Conservation (phyloP, 2,888 invertebrate genomes). For the Napeogenes sylphis region DNA sequence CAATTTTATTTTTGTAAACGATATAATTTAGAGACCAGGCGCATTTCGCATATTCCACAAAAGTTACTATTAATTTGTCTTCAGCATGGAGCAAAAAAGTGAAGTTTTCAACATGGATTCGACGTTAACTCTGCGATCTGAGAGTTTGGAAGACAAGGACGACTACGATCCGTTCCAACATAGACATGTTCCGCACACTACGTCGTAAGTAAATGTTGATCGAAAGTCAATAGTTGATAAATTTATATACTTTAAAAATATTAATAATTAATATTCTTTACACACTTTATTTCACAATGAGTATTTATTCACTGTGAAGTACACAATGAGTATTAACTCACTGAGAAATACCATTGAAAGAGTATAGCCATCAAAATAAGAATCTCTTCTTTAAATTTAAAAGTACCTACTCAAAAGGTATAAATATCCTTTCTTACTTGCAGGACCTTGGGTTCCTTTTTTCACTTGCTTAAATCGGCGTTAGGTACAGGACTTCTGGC, state of each 20-base stretch:
- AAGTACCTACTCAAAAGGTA: background rate
- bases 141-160: conserved; percentile 39
- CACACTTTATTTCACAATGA: too few relatives aligned
- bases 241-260: too few relatives aligned
- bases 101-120: conserved; percentile 30
- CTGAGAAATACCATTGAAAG: background rate
- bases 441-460: conserved; percentile 89
- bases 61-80: background rate
- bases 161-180: conserved; percentile 84
- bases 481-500: conserved; percentile 94
- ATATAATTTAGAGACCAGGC: too few relatives aligned
- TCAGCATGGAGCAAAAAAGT: conserved; percentile 17
- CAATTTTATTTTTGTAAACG: too few relatives aligned
- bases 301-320: too few relatives aligned
- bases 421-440: conserved; percentile 5
- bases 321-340: too few relatives aligned
- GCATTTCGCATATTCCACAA: background rate
- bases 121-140: conserved; percentile 30
- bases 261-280: too few relatives aligned
- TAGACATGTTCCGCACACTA: conserved; percentile 80
- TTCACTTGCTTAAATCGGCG: conserved; percentile 95
- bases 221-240: too few relatives aligned
- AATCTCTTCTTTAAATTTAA: background rate
- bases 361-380: background rate
- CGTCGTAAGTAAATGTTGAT: conserved; percentile 75